Base-by-base conservation (phyloP, 1,140 invertebrate species). In the Bactericera cockerelli region DNA sequence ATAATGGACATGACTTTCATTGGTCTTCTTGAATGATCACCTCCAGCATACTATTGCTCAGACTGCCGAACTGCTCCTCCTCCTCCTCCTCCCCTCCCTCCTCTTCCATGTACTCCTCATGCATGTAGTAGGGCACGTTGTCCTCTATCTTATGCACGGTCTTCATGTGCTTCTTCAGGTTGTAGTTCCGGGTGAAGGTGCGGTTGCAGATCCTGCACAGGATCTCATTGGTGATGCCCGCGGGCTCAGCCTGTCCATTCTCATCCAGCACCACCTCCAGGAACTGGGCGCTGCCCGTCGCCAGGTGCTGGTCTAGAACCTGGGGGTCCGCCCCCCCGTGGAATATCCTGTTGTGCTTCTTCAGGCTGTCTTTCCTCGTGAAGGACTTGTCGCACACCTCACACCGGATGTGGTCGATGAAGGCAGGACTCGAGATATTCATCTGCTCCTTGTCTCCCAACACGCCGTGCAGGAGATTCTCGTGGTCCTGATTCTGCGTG, bases 21-120 rank as follows among this genome's bases (percentile, higher is more conserved):
- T n/a, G n/a, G n/a, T 49, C 42, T 6, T 49, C 42, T 49, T n/a
- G 6, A 49, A 49, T 49, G 19, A 49, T 49, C n/a, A 49, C 42
- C 22, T 49, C 42, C 42, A 49, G 19, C 42, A 49, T 49, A 49
- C 42, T 49, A 49, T 49, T 49, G 22, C 42, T 49, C 22, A 49
- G 19, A 49, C 42, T 49, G 22, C 42, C 42, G 19, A 49, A 49
- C n/a, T 49, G 4, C n/a, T 49, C 42, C n/a, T n/a, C 22, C 22
- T 49, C 42, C n/a, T 6, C n/a, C n/a, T 49, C 42, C 19, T n/a
- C 42, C n/a, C 19, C 42, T 49, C 19, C 42, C 22, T 49, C 42
- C 4, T 49, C 42, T 10, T 22, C 4, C n/a, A 6, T 8, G 8
- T 6, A 6, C 8, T 16, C 8, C n/a, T 49, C 42, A 49, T 19